Evolutionary conservation across 2,797 vertebrate species (phyloP), one percentile per base, ranked within the genome.

Genomic region (Tolypeutes matacus): DNA sequence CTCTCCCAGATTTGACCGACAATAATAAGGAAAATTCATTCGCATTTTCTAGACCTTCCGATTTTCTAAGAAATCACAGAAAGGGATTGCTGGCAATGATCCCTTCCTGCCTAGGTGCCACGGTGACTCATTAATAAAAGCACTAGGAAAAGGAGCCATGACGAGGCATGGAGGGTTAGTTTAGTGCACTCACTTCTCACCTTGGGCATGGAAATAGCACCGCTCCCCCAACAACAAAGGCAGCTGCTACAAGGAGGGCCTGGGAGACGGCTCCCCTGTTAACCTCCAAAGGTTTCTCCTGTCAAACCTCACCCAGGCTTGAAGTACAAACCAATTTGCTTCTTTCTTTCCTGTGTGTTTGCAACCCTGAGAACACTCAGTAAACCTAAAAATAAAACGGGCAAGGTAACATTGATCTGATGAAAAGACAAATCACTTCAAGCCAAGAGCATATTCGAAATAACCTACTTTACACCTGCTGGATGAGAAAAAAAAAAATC

Each of bases 341-440:
- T 75, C 58, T 77, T 90, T 78, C 69, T 92, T 91, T 70, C 56
- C 83, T 94, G 95, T 92, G 75, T 86, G 62, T 94, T 65, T 86
- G 29, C 78, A 94, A n/a, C n/a, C 69, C 83, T 60, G 36, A 95
- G 86, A 95, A 93, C 25, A 92, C 67, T 94, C 53, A 53, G 56
- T 88, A 96, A 95, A 86, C 93, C 90, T 95, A 94, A 96, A 95
- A 96, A 73, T 81, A 92, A 96, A 93, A 84, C 27, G 91, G 73
- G 58, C 56, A 92, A 90, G 72, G 31, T 64, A 96, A 89, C 34
- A 34, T 34, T 58, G 84, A 96, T 96, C 78, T 77, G 46, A 88
- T 89, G n/a, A 95, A 90, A 95, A 91, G 25, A n/a, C 14, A 7
- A 72, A 80, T 39, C 34, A 78, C 73, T 75, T 90, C 39, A 88